These are phyloP conservation scores for Lasioglossum calceatum DNA, from an alignment of 2,888 invertebrate species.

Conservation along the genomic window DNA sequence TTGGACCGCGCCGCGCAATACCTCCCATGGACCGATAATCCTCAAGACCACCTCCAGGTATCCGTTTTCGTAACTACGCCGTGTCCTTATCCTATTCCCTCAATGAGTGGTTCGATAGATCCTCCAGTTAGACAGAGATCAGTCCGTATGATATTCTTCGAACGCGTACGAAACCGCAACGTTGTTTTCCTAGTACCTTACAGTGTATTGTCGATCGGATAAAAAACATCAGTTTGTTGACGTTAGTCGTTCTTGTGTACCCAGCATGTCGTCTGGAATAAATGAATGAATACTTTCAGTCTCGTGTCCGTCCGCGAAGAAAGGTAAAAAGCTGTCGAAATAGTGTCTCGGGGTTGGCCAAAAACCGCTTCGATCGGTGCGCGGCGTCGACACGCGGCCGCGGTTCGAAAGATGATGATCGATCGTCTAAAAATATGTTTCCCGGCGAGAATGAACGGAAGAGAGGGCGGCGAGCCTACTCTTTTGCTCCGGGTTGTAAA, in stretches of 20 bases:
- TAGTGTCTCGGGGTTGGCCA: background rate
- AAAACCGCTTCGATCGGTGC: constrained; percentile 24
- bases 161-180: too few species aligned
- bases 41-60: background rate
- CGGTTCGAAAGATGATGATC: constrained; percentile 45
- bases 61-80: background rate
- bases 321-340: background rate
- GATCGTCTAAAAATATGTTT: constrained; percentile 63
- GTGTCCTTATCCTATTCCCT: background rate
- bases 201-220: constrained; percentile 54
- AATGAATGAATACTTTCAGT: constrained; percentile 57
- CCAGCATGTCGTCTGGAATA: constrained; percentile 41
- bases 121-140: background rate
- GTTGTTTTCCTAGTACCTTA: constrained; percentile 16
- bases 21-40: background rate
- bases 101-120: background rate
- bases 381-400: background rate
- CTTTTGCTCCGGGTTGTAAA: constrained; percentile 52
- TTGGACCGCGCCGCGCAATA: background rate
- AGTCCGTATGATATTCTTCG: background rate
- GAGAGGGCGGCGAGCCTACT: constrained; percentile 2
- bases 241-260: constrained; percentile 3
- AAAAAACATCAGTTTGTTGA: constrained; percentile 56
- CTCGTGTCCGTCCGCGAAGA: constrained; percentile 29
- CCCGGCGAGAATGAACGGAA: constrained; percentile 6